Conservation (phyloP, 2,113 vertebrate species). For the Cephalopterus ornatus region DNA sequence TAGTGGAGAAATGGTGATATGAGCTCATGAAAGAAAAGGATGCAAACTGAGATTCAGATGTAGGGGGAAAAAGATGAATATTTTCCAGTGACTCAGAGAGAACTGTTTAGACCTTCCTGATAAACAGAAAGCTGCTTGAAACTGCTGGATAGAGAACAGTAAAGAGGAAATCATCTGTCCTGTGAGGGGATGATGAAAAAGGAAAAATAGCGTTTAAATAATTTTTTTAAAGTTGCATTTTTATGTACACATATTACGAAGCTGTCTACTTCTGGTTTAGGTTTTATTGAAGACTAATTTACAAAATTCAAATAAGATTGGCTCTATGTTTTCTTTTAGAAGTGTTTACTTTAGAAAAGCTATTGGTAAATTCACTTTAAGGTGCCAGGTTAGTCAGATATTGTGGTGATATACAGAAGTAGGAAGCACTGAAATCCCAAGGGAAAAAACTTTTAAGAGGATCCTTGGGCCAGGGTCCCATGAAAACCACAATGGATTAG, state of each 20-base stretch:
- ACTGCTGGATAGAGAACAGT: not conserved
- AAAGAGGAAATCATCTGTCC: not conserved
- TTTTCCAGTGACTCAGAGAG: not conserved
- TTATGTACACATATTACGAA: not conserved
- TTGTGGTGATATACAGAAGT: not conserved
- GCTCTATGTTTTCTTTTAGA: not conserved
- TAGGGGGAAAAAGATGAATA: accelerated
- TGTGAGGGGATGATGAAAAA: not conserved
- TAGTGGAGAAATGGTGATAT: not conserved
- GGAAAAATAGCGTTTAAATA: not conserved
- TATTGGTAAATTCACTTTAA: not conserved
- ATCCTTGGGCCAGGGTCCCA: accelerated
- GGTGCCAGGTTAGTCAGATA: not conserved
- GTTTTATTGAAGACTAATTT: not conserved
- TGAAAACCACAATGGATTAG: not conserved
- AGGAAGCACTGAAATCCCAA: not conserved
- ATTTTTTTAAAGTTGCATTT: not conserved
- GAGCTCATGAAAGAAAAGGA: not conserved
- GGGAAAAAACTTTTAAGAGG: not conserved
- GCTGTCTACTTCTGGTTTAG: not conserved
- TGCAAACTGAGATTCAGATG: not conserved
- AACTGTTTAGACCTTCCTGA: not conserved
- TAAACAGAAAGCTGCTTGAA: not conserved
- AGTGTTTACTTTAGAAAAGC: not conserved
- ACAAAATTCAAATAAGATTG: not conserved